Evolutionary conservation across 2,113 vertebrate species (phyloP).

Genomic region (Trachemys scripta): DNA sequence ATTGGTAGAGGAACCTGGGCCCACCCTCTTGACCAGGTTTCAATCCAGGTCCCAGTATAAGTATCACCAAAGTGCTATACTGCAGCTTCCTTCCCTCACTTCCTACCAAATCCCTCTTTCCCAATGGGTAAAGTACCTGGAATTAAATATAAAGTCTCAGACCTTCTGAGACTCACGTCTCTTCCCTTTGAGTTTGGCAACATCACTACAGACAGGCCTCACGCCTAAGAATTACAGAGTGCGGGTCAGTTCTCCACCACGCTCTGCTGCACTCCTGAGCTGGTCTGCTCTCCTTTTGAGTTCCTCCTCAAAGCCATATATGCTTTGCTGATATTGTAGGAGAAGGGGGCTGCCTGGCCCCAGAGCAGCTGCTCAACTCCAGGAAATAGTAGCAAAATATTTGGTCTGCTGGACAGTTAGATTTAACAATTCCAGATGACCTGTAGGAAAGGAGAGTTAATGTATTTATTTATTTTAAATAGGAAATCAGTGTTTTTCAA

Average conservation of each 20-base stretch:
- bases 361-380: not conserved
- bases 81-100: no score
- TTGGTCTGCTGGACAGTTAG: not conserved
- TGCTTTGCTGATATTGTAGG: not conserved
- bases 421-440: not conserved
- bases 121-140: no score
- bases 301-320: not conserved
- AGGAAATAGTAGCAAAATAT: not conserved
- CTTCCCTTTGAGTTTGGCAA: not conserved
- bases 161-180: no score
- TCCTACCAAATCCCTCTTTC: no score
- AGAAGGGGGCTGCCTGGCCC: not conserved
- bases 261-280: not conserved
- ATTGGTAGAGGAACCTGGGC: no score
- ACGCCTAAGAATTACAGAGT: not conserved
- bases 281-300: not conserved
- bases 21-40: no score
- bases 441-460: not conserved
- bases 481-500: not conserved
- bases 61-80: no score
- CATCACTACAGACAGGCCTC: not conserved
- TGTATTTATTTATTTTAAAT: not conserved
- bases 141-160: no score
- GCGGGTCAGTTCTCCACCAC: not conserved
- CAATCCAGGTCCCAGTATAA: no score